These are phyloP conservation scores for Callaeas wilsoni DNA, from an alignment of 2,113 vertebrate species.

Conservation along the genomic window DNA sequence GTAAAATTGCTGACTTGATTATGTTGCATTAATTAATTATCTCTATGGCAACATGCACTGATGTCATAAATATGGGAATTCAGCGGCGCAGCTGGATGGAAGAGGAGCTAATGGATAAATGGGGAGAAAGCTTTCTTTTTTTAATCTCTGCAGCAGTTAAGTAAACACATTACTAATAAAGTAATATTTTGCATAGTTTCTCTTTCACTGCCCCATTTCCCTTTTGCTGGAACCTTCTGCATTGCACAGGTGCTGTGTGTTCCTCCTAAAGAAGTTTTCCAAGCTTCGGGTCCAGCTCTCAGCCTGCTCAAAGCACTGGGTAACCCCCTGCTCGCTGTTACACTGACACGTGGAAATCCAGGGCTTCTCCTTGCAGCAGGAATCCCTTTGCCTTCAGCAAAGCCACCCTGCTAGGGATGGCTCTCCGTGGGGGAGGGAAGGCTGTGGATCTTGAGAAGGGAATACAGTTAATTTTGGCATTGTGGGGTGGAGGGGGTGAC, in stretches of 20 bases:
- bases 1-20: slow-evolving; percentile 35
- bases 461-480: not conserved
- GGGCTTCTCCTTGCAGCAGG: not conserved
- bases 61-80: slow-evolving; percentile 7
- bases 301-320: not conserved
- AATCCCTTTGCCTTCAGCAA: not conserved
- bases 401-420: not conserved
- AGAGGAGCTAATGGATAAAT: not conserved
- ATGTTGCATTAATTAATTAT: slow-evolving; percentile 52
- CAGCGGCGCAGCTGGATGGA: not conserved
- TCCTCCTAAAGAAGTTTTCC: not conserved
- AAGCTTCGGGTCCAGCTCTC: not conserved
- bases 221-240: not conserved
- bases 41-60: slow-evolving; percentile 18
- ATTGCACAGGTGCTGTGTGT: not conserved
- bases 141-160: not conserved
- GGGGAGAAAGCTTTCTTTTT: not conserved
- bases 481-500: not conserved
- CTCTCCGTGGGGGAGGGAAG: not conserved
- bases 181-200: not conserved
- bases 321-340: not conserved
- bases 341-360: fast-evolving
- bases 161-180: not conserved
- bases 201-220: not conserved
- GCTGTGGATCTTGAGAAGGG: not conserved